These are phyloP conservation scores for Lithophane socia DNA, from an alignment of 2,888 invertebrate genomes.

Conservation along the genomic window DNA sequence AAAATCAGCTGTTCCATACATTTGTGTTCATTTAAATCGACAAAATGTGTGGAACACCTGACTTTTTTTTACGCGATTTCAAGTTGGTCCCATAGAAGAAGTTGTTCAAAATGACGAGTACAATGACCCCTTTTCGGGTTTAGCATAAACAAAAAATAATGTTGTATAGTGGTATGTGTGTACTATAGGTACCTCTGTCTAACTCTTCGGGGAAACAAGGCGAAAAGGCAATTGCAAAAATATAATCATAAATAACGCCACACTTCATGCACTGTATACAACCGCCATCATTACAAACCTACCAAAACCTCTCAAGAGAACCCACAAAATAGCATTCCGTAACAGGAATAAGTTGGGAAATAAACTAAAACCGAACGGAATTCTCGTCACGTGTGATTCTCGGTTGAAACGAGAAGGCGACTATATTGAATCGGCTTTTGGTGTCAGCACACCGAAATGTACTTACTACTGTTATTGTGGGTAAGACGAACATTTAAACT, in stretches of 20 bases:
- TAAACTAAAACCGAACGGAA: constrained; percentile 48
- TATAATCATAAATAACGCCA: not conserved
- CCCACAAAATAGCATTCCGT: constrained; percentile 22
- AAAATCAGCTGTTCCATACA: no score
- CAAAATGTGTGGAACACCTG: no score
- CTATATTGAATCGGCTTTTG: constrained; percentile 67
- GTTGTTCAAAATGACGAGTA: no score
- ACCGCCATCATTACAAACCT: constrained; percentile 21
- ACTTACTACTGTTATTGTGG: constrained; percentile 30
- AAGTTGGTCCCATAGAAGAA: no score
- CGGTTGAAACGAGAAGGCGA: constrained; percentile 63
- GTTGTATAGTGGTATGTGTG: no score
- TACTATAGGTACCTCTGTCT: no score
- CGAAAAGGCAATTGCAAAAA: no score
- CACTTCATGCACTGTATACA: not conserved
- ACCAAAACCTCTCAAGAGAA: not conserved
- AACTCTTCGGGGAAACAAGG: no score
- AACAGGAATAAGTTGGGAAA: constrained; percentile 58
- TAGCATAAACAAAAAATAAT: no score
- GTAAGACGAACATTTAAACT: constrained; percentile 25
- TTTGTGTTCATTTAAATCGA: no score
- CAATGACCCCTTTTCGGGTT: no score
- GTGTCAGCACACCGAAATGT: constrained; percentile 40
- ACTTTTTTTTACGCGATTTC: no score
- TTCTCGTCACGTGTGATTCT: constrained; percentile 69